Conservation (phyloP, 2,888 invertebrate species). For the Perdita meconis region DNA sequence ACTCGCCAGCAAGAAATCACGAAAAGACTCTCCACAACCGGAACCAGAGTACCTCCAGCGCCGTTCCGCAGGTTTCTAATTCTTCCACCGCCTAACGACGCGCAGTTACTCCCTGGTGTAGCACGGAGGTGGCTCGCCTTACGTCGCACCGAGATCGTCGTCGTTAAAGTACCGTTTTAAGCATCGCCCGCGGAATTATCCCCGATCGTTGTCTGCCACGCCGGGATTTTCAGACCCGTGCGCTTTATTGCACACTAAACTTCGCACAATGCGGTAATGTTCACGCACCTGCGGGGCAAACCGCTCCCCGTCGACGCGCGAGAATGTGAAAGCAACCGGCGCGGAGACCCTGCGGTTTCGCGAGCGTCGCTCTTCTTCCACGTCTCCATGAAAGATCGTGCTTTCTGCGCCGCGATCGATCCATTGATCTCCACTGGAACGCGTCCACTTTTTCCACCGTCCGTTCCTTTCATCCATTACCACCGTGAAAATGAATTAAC, state of each 20-base stretch:
- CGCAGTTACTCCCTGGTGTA: not conserved
- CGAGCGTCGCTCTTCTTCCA: slow-evolving; percentile 48
- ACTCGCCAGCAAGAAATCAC: too few species aligned
- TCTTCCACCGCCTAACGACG: not conserved
- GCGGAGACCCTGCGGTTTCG: slow-evolving; percentile 44
- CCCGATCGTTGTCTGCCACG: slow-evolving; percentile 7
- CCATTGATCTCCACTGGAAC: not conserved
- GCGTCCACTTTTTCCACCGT: not conserved
- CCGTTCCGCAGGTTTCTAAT: not conserved
- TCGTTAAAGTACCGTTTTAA: slow-evolving; percentile 33
- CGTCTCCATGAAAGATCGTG: slow-evolving; percentile 13
- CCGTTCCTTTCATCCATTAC: not conserved
- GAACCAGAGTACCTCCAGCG: too few species aligned
- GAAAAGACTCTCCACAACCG: too few species aligned
- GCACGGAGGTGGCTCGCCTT: not conserved
- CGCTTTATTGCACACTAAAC: slow-evolving; percentile 29
- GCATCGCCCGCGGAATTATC: slow-evolving; percentile 1
- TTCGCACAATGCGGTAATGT: slow-evolving; percentile 38
- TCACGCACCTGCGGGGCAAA: slow-evolving; percentile 54
- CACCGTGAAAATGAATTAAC: not conserved
- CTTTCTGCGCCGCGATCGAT: slow-evolving; percentile 9
- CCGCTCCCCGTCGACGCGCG: slow-evolving; percentile 20
- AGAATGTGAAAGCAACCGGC: slow-evolving; percentile 55
- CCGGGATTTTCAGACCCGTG: slow-evolving; percentile 12
- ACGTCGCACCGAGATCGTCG: slow-evolving; percentile 13